Conservation (phyloP, 2,888 invertebrate species). For the Bruchidius siliquastri region DNA sequence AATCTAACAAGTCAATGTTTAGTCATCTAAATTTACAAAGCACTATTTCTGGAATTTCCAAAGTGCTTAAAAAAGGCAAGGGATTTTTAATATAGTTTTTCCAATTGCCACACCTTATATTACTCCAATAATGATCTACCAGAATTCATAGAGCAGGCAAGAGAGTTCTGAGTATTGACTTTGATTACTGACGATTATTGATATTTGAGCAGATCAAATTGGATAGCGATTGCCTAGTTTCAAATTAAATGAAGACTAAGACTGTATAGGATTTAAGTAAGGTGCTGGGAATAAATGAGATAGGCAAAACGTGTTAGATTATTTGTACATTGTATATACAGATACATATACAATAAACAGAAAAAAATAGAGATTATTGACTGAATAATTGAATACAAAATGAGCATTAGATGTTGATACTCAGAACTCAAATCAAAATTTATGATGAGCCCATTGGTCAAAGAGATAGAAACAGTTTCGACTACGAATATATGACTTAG, state of each 20-base stretch:
- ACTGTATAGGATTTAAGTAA: neutral
- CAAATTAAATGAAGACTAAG: neutral
- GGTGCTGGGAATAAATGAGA: neutral
- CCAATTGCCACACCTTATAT: too few relatives aligned
- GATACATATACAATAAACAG: neutral
- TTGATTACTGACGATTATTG: neutral
- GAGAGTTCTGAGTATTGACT: neutral
- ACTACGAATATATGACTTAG: too few relatives aligned
- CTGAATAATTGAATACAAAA: neutral
- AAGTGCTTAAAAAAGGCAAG: too few relatives aligned
- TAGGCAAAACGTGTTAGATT: neutral
- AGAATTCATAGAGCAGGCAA: neutral
- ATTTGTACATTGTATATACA: neutral
- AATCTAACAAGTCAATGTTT: too few relatives aligned
- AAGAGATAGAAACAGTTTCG: too few relatives aligned
- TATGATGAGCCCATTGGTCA: too few relatives aligned
- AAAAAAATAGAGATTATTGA: neutral
- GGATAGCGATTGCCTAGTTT: neutral
- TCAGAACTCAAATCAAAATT: neutral
- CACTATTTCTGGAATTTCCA: too few relatives aligned
- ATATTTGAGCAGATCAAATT: neutral
- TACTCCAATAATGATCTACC: too few relatives aligned
- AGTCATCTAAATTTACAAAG: too few relatives aligned
- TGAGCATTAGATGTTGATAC: neutral
- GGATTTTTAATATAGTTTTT: too few relatives aligned